Conservation (phyloP, 37 sponge, comb jelly and placozoan genomes). For the Cliona cf. orientalis region DNA sequence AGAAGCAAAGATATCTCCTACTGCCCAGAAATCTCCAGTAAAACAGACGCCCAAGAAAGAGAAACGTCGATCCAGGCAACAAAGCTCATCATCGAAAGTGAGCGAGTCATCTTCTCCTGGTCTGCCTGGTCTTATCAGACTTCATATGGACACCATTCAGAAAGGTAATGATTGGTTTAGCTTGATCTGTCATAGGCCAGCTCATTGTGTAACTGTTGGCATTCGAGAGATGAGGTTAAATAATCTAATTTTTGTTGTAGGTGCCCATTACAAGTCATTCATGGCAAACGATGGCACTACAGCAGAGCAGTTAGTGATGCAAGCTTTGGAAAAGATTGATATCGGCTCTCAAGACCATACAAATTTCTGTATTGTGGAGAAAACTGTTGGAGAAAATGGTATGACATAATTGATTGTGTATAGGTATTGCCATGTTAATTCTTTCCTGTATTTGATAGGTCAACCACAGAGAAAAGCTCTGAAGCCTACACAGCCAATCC, state of each 20-base stretch:
- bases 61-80: no score
- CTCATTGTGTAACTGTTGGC: neutral
- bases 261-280: constrained; percentile 61
- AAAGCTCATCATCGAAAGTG: neutral
- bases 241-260: constrained; percentile 3
- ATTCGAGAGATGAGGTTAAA: neutral
- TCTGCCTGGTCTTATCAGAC: constrained; percentile 20
- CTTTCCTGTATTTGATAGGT: neutral
- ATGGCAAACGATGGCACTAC: constrained; percentile 30
- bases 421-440: neutral
- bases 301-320: constrained; percentile 44
- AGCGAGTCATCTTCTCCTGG: neutral
- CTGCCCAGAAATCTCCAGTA: no score
- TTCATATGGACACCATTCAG: constrained; percentile 66
- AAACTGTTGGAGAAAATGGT: constrained; percentile 8
- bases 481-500: neutral
- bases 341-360: constrained; percentile 47
- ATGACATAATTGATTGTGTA: no score
- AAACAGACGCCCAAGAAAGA: no score
- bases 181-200: neutral
- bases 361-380: constrained; percentile 35
- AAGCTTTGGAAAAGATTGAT: constrained; percentile 57
- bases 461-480: neutral
- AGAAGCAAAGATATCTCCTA: neutral
- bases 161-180: constrained; percentile 21